Conservation (phyloP, 2,888 invertebrate genomes). For the Drosophila atripex region DNA sequence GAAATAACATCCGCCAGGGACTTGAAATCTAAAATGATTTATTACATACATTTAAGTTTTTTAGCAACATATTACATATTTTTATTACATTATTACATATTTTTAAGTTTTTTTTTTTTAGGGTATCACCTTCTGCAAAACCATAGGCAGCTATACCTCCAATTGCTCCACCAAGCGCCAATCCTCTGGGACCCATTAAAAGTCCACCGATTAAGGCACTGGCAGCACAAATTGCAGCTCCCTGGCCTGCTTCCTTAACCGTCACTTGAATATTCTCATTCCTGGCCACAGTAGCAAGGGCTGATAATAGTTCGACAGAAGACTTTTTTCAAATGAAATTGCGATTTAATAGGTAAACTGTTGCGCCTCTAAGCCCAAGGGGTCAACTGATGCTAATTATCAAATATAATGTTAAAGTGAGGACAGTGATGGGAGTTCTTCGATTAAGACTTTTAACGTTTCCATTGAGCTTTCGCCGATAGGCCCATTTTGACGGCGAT, state of each 20-base stretch:
- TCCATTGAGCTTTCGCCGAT: neutral
- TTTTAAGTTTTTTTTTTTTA: too few species aligned
- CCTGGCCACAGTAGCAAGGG: constrained; percentile 5
- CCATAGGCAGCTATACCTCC: constrained; percentile 10
- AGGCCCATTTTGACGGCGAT: too few species aligned
- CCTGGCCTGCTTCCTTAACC: constrained; percentile 8
- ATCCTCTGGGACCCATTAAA: constrained; percentile 2
- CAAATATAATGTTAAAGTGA: neutral
- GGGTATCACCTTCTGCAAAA: constrained; percentile 14
- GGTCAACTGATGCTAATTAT: neutral
- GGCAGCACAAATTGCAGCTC: constrained; percentile 23
- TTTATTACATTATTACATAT: too few species aligned
- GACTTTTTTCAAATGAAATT: neutral
- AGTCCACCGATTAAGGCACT: constrained; percentile 3
- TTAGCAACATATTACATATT: too few species aligned
- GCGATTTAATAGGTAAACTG: neutral
- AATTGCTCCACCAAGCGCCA: constrained; percentile 5
- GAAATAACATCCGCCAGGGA: constrained; percentile 11
- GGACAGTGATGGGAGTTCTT: neutral
- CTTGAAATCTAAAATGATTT: neutral
- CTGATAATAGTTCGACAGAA: constrained; percentile 5
- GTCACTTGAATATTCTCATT: constrained; percentile 13
- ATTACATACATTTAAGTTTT: too few species aligned
- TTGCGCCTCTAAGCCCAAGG: neutral
- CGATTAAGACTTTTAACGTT: neutral